Evolutionary conservation across 2,113 vertebrate genomes (phyloP), one percentile per base, ranked within the genome.

Genomic region (Glaucomys volans): DNA sequence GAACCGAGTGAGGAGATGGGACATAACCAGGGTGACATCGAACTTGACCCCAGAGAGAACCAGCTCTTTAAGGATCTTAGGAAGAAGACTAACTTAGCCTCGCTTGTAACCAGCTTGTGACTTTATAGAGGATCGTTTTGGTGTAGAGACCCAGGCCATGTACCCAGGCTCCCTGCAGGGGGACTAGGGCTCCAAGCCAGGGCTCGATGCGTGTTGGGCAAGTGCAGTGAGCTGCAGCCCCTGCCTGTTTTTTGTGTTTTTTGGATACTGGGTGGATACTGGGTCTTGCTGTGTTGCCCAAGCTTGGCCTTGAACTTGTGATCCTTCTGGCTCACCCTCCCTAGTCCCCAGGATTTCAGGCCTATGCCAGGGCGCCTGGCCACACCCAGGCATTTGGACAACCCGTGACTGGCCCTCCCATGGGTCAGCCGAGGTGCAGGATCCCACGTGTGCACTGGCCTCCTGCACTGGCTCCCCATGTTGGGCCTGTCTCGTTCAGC

Each of bases 381-480:
- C 30, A 20, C 14, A 16, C 16, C 50, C 42, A 54, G 71, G 85
- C n/a, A 10, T 35, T 40, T 16, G 64, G 89, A 35, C 57, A 32
- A 8, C 59, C 50, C 26, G 0, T 13, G 24, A 18, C 35, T 28
- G 57, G 69, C 67, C 76, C n/a, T 50, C 54, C 57, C 22, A 1
- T 69, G 16, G 57, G 52, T 32, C 72, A 40, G 67, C 59, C 57
- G 59, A 5, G 28, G 62, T 13, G 0, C 3, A 2, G 4, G 17
- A 64, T 59, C 47, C 50, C 2, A 20, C 5, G 0, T 28, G 24
- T 62, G 28, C 67, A 24, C 35, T 13, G 1, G 52, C 62, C 52
- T n/a, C 4, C 40, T 5, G 2, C 47, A 7, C 12, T 47, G 37
- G 18, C 42, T 0, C 8, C 28, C 88, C 10, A 2, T 14, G 0